Conservation (phyloP, 2,888 invertebrate species). For the Polyploca ridens region DNA sequence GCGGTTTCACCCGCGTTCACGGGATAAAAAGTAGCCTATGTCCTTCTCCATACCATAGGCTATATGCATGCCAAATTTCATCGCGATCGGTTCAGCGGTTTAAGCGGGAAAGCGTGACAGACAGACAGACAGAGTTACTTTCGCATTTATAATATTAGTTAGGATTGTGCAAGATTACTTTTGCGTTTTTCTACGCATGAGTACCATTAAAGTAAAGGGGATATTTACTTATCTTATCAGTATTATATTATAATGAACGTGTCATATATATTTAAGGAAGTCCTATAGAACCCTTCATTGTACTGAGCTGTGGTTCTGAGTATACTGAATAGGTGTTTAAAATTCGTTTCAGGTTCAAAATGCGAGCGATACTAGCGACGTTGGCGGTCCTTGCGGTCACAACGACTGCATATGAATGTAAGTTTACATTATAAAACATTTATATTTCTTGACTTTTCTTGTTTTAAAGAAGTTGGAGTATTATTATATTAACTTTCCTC, state of each 20-base stretch:
- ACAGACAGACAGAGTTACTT: too few relatives aligned
- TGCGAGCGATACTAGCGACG: conserved; percentile 73
- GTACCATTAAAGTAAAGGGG: not conserved
- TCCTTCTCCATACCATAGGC: too few relatives aligned
- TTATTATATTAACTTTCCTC: too few relatives aligned
- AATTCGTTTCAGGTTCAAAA: conserved; percentile 67
- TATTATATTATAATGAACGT: not conserved
- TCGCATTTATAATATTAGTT: too few relatives aligned
- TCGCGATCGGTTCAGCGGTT: too few relatives aligned
- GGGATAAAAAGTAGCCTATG: too few relatives aligned
- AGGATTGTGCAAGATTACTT: not conserved
- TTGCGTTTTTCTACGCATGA: not conserved
- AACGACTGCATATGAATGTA: conserved; percentile 64
- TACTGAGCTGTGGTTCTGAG: not conserved
- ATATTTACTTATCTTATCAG: not conserved
- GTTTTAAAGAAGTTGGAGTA: too few relatives aligned
- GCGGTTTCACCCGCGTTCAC: too few relatives aligned
- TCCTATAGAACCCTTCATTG: not conserved
- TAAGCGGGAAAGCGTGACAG: too few relatives aligned
- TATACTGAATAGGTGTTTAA: conserved; percentile 20
- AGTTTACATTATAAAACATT: conserved; percentile 31
- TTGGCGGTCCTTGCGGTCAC: conserved; percentile 73
- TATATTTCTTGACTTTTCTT: too few relatives aligned
- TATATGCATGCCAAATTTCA: too few relatives aligned
- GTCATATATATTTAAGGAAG: not conserved